A percentile compares a stretch with the other conserved stretches of the same genome.
These are phyloP conservation scores for Apostichopus parvimensis DNA, from an alignment of 35 echinoderm and acorn worm genomes.

Conservation along the genomic window DNA sequence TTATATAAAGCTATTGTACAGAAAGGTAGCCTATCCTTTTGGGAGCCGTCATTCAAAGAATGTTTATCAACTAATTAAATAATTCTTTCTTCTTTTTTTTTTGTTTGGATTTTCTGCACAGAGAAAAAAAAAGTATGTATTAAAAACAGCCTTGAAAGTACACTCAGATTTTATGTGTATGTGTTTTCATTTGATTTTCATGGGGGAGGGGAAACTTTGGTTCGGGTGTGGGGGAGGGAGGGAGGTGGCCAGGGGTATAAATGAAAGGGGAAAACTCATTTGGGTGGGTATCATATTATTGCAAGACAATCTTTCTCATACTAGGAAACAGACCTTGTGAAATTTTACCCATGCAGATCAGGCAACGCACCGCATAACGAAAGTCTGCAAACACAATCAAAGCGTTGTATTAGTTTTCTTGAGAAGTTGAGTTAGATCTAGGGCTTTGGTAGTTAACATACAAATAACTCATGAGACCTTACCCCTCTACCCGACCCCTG, in stretches of 20 bases:
- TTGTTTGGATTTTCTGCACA: conserved; percentile 46
- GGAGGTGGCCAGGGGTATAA: not conserved
- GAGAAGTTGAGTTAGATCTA: too few species aligned
- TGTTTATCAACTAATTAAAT: conserved; percentile 17
- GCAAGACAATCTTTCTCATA: too few species aligned
- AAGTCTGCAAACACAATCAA: too few species aligned
- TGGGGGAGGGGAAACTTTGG: not conserved
- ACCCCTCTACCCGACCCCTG: too few species aligned
- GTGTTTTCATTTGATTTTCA: not conserved
- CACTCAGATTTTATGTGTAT: conserved; percentile 2
- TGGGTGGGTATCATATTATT: too few species aligned
- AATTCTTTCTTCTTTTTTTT: conserved; percentile 1
- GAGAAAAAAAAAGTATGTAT: conserved; percentile 39
- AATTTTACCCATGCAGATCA: too few species aligned
- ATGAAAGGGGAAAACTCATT: not conserved
- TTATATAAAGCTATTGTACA: conserved; percentile 54
- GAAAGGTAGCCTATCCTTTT: conserved; percentile 27
- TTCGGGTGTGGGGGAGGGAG: too few species aligned
- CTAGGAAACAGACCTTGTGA: too few species aligned
- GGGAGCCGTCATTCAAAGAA: not conserved
- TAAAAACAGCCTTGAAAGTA: conserved; percentile 51
- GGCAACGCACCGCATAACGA: too few species aligned
- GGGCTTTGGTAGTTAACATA: too few species aligned
- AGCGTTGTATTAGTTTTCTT: too few species aligned
- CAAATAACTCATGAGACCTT: too few species aligned